These are phyloP conservation scores for Amphiduros pacificus DNA, from an alignment of 2,888 invertebrate species.

Conservation along the genomic window DNA sequence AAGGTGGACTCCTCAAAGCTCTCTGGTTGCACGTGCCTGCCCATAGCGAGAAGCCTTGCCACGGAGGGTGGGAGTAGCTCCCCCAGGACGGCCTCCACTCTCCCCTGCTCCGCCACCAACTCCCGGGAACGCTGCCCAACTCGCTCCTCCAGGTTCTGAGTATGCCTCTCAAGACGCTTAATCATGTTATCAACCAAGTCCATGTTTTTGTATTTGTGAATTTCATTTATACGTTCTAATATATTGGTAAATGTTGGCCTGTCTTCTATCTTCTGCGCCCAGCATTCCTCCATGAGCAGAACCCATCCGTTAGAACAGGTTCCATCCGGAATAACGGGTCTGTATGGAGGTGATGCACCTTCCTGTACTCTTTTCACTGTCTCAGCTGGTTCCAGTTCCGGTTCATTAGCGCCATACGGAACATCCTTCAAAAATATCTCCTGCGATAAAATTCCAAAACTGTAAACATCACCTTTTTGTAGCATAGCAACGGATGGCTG, in stretches of 20 bases:
- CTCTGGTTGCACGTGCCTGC: neutral
- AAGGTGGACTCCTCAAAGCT: neutral
- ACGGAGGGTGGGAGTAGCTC: neutral
- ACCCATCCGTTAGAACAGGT: neutral
- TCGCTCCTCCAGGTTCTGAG: neutral
- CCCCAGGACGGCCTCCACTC: neutral
- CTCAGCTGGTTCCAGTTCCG: neutral
- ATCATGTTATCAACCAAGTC: neutral
- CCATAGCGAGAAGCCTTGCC: neutral
- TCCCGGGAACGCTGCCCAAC: neutral
- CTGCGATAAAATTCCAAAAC: neutral
- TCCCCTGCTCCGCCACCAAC: neutral
- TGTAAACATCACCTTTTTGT: neutral
- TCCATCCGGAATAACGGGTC: neutral
- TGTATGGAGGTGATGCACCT: neutral
- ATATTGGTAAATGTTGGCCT: neutral
- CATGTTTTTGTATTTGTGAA: neutral
- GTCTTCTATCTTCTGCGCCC: neutral
- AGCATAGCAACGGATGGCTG: neutral
- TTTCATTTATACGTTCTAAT: neutral
- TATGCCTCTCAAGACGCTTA: neutral
- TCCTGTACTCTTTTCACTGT: neutral
- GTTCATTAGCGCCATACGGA: neutral
- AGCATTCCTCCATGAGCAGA: neutral
- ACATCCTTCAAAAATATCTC: neutral